Base-by-base conservation (phyloP, 53 echinoderm and acorn worm genomes). In the Henricia sp. region DNA sequence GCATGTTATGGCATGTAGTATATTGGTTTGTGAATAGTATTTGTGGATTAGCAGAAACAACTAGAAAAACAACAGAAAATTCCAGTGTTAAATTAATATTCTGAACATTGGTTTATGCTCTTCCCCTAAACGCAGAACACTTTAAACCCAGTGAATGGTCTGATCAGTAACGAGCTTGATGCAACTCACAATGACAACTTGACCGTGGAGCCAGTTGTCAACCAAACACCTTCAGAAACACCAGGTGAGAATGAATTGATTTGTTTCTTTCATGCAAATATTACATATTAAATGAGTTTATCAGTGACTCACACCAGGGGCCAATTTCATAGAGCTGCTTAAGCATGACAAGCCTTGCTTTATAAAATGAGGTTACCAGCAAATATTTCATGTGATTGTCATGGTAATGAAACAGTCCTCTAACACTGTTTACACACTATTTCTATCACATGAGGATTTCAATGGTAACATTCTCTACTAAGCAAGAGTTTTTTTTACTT, bases 111-210 rank as follows among this genome's bases (percentile, higher is more conserved):
- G 14, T 32, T 38, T 8, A n/a, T 17, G 21, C 52, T 3, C 21
- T 29, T 67, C 6, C 36, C 29, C 12, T 36, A 20, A 21, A n/a
- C 33, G 21, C 77, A 93, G 93, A 93, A 90, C 43, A 76, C 90
- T 21, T 43, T 93, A 52, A 93, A 93, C 44, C 93, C 93, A 42
- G 89, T 93, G 46, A 93, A 93, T 50, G 93, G 93, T 50, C 66
- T 90, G 21, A 74, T 90, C 20, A 72, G 86, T 50, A 70, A 86
- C 9, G 93, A 93, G 43, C 71, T 82, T 4, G 33, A 86, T 28
- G 33, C 67, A 86, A 75, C 42, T 52, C 52, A 48, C 65, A 43
- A 75, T 32, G 86, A 76, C 33, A 52, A 78, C 34, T 33, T 30
- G 20, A 64, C 16, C 34, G 33, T 40, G 30, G 78, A 78, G 64